Conservation (phyloP, 1,140 invertebrate species). For the Atta texana region DNA sequence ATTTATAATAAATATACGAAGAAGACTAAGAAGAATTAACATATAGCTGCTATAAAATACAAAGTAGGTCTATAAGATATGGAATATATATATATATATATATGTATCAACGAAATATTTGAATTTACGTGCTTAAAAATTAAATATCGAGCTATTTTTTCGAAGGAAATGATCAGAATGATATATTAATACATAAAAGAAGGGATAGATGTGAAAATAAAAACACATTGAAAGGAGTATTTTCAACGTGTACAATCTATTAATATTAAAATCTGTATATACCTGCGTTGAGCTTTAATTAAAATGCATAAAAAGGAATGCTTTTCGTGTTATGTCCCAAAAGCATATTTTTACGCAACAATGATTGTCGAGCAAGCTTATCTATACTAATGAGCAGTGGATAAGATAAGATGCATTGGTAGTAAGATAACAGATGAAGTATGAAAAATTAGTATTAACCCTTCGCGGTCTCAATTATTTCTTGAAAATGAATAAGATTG, state of each 20-base stretch:
- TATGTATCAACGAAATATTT: not conserved
- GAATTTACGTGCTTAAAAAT: not conserved
- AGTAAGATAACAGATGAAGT: constrained; percentile 4
- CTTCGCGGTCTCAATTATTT: not conserved
- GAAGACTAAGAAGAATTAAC: constrained; percentile 16
- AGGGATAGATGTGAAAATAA: not conserved
- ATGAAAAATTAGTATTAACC: not conserved
- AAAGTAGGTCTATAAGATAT: not conserved
- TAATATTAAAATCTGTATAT: constrained; percentile 9
- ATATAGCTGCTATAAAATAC: constrained; percentile 1
- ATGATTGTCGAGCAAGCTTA: constrained; percentile 26
- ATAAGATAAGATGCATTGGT: constrained; percentile 22
- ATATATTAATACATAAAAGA: not conserved
- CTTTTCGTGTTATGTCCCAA: not conserved
- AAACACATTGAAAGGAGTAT: not conserved
- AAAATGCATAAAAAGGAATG: constrained; percentile 8
- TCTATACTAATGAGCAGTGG: constrained; percentile 21
- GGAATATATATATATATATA: constrained; percentile 19
- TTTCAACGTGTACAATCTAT: constrained; percentile 16
- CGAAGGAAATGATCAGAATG: not conserved
- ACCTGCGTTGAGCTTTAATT: not conserved
- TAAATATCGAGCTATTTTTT: constrained; percentile 15
- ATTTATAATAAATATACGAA: constrained; percentile 35
- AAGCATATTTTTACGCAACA: constrained; percentile 30
- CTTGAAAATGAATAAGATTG: not conserved